These are phyloP conservation scores for Spea hammondii DNA, from an alignment of 2,797 vertebrate genomes.

Conservation along the genomic window DNA sequence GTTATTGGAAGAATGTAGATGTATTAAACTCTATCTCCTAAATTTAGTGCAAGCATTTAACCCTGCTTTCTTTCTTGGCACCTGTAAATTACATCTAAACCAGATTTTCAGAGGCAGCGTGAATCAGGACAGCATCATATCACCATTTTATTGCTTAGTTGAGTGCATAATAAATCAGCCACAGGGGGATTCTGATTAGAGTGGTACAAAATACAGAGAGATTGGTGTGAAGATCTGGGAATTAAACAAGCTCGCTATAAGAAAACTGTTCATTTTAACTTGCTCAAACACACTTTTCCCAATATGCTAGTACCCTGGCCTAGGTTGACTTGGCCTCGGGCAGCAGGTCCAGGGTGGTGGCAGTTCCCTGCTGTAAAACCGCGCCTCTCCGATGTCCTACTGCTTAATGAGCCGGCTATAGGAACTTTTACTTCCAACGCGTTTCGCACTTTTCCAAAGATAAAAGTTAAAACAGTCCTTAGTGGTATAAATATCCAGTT, in stretches of 20 bases:
- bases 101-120: conserved; percentile 32
- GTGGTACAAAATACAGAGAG: conserved; percentile 46
- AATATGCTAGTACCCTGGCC: no score
- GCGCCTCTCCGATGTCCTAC: no score
- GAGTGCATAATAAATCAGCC: conserved; percentile 51
- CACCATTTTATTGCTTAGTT: conserved; percentile 48
- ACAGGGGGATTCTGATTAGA: conserved; percentile 46
- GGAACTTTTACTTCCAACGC: no score
- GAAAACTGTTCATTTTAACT: conserved; percentile 18
- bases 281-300: conserved; percentile 7
- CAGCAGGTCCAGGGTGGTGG: no score
- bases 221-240: conserved; percentile 40
- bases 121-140: conserved; percentile 32
- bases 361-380: no score
- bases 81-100: conserved; percentile 49
- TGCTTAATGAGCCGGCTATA: no score
- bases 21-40: conserved; percentile 49
- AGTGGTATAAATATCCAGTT: no score
- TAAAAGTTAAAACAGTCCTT: no score
- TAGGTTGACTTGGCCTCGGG: no score
- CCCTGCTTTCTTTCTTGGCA: conserved; percentile 36
- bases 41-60: conserved; percentile 49
- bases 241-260: conserved; percentile 30
- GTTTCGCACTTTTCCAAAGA: no score
- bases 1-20: conserved; percentile 52